Conservation (phyloP, 1,140 invertebrate species). For the Zaprionus tsacasi region DNA sequence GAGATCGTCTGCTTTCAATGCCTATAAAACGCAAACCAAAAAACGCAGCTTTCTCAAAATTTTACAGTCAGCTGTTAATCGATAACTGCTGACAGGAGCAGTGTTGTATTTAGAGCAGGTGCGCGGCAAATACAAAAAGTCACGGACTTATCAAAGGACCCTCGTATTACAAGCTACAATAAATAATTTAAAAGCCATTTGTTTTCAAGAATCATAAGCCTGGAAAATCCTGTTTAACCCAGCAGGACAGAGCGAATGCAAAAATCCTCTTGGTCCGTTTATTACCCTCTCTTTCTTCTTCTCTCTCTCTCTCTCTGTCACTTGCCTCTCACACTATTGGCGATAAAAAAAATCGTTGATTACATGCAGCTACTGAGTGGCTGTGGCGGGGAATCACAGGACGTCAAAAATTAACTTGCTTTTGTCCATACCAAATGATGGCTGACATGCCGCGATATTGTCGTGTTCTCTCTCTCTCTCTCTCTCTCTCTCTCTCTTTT, state of each 20-base stretch:
- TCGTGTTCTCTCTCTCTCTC: not conserved
- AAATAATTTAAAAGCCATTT: not conserved
- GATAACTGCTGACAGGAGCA: too few relatives aligned
- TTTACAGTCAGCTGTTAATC: too few relatives aligned
- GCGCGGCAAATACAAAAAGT: too few relatives aligned
- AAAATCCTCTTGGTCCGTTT: not conserved
- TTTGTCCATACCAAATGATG: slow-evolving; percentile 53
- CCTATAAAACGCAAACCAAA: too few relatives aligned
- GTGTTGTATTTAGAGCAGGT: too few relatives aligned
- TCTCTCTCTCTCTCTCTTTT: not conserved
- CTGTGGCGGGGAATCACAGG: slow-evolving; percentile 26
- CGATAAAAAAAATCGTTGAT: slow-evolving; percentile 23
- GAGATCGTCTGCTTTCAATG: too few relatives aligned
- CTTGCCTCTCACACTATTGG: not conserved
- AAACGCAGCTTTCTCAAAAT: too few relatives aligned
- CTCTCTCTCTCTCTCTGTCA: not conserved
- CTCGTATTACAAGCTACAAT: not conserved
- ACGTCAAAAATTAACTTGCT: slow-evolving; percentile 47
- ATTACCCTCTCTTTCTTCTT: not conserved
- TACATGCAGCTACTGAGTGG: slow-evolving; percentile 37
- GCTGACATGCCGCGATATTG: slow-evolving; percentile 46
- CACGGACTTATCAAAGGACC: too few relatives aligned
- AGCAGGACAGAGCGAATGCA: not conserved
- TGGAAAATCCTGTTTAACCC: not conserved
- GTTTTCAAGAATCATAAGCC: not conserved